Percentiles rank a stretch among this genome's conserved stretches.
phyloP scores from a whole-genome alignment of 2,797 vertebrate species.

The Melanotaenia trifasciata region DNA sequence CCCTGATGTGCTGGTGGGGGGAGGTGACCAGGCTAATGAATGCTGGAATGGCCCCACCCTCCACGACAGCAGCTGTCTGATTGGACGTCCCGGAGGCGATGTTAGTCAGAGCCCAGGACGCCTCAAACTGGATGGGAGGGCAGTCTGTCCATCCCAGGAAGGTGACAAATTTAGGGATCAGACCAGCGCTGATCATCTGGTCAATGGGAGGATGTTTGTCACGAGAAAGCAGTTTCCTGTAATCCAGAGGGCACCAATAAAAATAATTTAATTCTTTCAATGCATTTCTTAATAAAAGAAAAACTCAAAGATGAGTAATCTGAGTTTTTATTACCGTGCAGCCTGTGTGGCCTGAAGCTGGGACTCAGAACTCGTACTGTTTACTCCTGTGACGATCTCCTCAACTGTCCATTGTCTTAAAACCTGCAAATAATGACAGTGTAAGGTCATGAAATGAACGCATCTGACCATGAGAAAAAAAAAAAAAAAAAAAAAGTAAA shows the following conservation, averaged over 20 bases:
- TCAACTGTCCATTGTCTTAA: slow-evolving; percentile 91
- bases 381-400: slow-evolving; percentile 91
- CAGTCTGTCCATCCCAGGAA: slow-evolving; percentile 88
- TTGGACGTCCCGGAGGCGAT: slow-evolving; percentile 95
- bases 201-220: slow-evolving; percentile 97
- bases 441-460: background rate
- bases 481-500: too few relatives aligned
- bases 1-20: slow-evolving; percentile 93
- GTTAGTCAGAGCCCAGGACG: slow-evolving; percentile 97
- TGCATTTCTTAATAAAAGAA: background rate
- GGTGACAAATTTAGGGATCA: slow-evolving; percentile 92
- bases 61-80: slow-evolving; percentile 95
- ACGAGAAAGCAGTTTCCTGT: slow-evolving; percentile 94
- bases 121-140: slow-evolving; percentile 95
- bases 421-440: slow-evolving; percentile 63
- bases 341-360: slow-evolving; percentile 96
- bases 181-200: slow-evolving; percentile 90
- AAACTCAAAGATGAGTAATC: background rate
- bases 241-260: background rate
- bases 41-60: slow-evolving; percentile 91
- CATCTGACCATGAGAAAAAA: background rate
- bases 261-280: background rate
- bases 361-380: slow-evolving; percentile 82
- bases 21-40: slow-evolving; percentile 91
- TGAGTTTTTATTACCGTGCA: slow-evolving; percentile 86